Evolutionary conservation across 2,113 vertebrate genomes (phyloP).

Genomic region (Tinamus guttatus): DNA sequence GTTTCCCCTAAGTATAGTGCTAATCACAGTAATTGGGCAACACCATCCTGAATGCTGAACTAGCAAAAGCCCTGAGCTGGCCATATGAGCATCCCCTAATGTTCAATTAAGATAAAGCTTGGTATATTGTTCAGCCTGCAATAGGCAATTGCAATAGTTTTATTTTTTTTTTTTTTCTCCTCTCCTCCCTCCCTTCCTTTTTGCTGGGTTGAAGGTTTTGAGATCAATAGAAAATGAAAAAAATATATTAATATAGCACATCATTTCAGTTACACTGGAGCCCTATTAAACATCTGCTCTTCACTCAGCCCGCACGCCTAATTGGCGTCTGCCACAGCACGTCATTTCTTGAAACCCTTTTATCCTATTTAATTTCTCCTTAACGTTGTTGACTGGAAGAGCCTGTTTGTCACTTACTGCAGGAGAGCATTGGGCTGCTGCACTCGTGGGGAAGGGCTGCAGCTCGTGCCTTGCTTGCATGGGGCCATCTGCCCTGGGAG

Average conservation of each 20-base stretch:
- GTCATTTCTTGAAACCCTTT: conserved; percentile 5
- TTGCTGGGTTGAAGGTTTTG: neutral
- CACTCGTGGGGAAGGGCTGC: neutral
- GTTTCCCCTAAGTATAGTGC: neutral
- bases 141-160: neutral
- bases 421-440: fast-evolving
- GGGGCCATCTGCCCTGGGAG: fast-evolving
- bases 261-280: neutral
- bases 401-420: neutral
- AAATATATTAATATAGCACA: neutral
- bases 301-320: neutral
- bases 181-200: neutral
- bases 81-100: conserved; percentile 36
- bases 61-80: neutral
- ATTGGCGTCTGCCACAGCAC: neutral
- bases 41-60: conserved; percentile 47
- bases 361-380: neutral
- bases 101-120: conserved; percentile 65
- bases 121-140: conserved; percentile 25
- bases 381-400: neutral
- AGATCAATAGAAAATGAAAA: conserved; percentile 42
- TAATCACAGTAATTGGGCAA: conserved; percentile 59
- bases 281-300: neutral
- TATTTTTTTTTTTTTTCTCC: neutral
- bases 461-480: fast-evolving